A percentile compares a stretch with the other conserved stretches of the same genome.
Conservation (phyloP, 2,888 invertebrate species). For the Phragmatobia fuliginosa region DNA sequence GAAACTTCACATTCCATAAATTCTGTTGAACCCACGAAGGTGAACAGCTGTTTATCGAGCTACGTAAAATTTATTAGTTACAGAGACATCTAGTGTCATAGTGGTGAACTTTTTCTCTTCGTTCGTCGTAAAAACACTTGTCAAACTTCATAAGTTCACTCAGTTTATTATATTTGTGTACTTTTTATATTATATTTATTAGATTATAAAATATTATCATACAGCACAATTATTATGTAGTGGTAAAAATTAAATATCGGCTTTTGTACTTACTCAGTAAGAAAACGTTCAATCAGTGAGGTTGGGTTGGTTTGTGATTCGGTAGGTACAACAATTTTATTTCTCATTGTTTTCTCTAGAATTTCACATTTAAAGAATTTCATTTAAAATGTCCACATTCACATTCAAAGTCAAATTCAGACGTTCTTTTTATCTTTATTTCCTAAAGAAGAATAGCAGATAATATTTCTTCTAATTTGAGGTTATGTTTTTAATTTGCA, state of each 20-base stretch:
- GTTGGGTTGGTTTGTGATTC: background rate
- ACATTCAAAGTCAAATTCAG: too few relatives aligned
- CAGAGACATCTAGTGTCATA: background rate
- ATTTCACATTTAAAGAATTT: background rate
- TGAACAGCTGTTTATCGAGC: background rate
- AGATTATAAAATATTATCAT: background rate
- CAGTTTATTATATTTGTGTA: background rate
- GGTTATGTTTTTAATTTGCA: background rate
- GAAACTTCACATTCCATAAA: background rate
- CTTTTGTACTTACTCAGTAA: background rate
- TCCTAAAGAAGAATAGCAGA: background rate
- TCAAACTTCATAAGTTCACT: background rate
- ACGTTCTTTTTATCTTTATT: background rate
- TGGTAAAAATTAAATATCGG: background rate
- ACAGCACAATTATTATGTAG: background rate
- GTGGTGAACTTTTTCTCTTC: background rate
- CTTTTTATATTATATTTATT: background rate
- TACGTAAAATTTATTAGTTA: background rate
- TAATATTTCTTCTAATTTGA: background rate
- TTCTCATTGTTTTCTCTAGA: background rate
- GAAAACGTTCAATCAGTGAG: background rate
- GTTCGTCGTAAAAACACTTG: background rate
- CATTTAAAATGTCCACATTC: too few relatives aligned
- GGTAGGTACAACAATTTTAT: background rate
- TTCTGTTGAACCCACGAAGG: too few relatives aligned